phyloP scores from a whole-genome alignment of 1,140 invertebrate genomes.

The Monomorium pharaonis region DNA sequence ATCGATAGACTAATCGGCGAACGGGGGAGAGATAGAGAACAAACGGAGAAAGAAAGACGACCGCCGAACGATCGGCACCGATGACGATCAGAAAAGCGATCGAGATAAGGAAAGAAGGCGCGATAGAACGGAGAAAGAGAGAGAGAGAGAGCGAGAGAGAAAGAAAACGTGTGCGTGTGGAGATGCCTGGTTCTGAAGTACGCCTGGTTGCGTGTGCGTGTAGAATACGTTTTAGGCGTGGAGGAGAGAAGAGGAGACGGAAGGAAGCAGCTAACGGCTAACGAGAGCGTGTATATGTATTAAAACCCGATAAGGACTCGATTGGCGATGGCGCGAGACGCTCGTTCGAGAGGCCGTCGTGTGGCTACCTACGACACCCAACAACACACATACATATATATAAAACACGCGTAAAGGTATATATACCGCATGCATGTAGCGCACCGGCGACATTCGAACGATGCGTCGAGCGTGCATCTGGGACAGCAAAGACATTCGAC shows the following conservation, averaged over 20 bases:
- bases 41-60: background rate
- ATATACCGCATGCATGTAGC: background rate
- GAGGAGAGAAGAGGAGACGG: conserved; percentile 15
- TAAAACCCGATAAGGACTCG: conserved; percentile 64
- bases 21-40: conserved; percentile 6
- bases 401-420: background rate
- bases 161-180: background rate
- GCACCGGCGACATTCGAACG: conserved; percentile 37
- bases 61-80: conserved; percentile 23
- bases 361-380: conserved; percentile 34
- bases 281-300: conserved; percentile 57
- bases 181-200: conserved; percentile 40
- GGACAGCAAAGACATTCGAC: conserved; percentile 38
- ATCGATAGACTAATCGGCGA: background rate
- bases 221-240: conserved; percentile 1
- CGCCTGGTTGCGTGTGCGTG: conserved; percentile 52
- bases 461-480: conserved; percentile 40
- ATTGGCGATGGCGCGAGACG: conserved; percentile 60
- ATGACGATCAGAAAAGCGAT: conserved; percentile 19
- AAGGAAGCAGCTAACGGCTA: conserved; percentile 55
- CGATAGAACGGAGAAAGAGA: background rate
- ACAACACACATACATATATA: background rate
- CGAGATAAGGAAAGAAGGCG: conserved; percentile 36
- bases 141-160: background rate
- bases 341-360: conserved; percentile 55